Percentiles rank a stretch among this genome's conserved stretches.
Conservation (phyloP, 2,797 vertebrate species). For the Octomys mimax region DNA sequence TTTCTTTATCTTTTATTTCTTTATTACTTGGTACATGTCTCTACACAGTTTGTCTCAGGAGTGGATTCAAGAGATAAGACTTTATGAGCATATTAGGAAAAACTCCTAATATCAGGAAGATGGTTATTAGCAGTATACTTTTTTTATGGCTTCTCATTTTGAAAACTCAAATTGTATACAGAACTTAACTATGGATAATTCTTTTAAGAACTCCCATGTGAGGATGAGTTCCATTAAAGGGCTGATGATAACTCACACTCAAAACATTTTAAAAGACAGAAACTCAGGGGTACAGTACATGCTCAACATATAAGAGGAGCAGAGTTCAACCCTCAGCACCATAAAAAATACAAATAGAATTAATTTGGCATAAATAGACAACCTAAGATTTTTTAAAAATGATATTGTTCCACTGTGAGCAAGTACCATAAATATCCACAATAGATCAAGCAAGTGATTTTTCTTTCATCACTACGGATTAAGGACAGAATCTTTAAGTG, state of each 20-base stretch:
- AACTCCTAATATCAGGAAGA: conserved; percentile 44
- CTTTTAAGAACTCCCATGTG: conserved; percentile 79
- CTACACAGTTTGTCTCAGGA: not conserved
- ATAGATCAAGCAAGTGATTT: not conserved
- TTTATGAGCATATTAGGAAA: conserved; percentile 13
- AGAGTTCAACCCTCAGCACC: not conserved
- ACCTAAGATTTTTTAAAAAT: conserved; percentile 74
- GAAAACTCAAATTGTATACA: conserved; percentile 80
- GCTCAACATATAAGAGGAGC: not conserved
- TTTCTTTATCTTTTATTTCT: too few species aligned
- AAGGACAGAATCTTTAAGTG: not conserved
- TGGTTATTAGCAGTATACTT: not conserved
- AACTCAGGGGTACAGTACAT: not conserved
- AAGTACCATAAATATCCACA: conserved; percentile 49
- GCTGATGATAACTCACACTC: conserved; percentile 78
- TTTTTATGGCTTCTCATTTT: conserved; percentile 74
- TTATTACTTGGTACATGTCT: too few species aligned
- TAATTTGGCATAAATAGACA: conserved; percentile 76
- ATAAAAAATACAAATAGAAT: not conserved
- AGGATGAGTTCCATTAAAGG: conserved; percentile 73
- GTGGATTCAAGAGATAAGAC: not conserved
- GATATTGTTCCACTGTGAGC: conserved; percentile 45
- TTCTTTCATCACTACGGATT: not conserved
- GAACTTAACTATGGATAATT: conserved; percentile 75
- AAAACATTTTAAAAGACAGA: conserved; percentile 63